phyloP scores from a whole-genome alignment of 1,140 invertebrate genomes.

The Battus philenor region DNA sequence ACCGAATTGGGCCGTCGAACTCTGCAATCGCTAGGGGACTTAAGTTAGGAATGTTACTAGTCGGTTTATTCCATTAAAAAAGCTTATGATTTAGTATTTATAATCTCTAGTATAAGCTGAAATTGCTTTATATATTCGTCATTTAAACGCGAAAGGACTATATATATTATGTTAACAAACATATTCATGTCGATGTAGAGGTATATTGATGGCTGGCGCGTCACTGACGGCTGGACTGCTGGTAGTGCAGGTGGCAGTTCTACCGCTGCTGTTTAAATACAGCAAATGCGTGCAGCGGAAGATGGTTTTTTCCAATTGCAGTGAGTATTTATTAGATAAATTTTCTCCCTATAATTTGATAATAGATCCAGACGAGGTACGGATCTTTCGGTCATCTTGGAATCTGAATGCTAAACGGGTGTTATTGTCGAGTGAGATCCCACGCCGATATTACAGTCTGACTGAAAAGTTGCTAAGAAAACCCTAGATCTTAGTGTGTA shows the following conservation, averaged over 20 bases:
- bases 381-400: no score
- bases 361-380: no score
- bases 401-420: no score
- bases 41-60: no score
- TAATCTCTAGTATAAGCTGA: not conserved
- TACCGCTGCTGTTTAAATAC: slow-evolving; percentile 50
- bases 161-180: not conserved
- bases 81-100: not conserved
- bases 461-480: no score
- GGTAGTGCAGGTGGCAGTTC: slow-evolving; percentile 43
- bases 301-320: slow-evolving; percentile 58
- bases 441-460: no score
- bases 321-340: slow-evolving; percentile 39
- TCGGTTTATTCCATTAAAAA: slow-evolving; percentile 6
- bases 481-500: no score
- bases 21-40: no score
- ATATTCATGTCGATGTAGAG: slow-evolving; percentile 17
- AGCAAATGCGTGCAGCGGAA: slow-evolving; percentile 53
- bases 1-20: no score
- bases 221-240: slow-evolving; percentile 48
- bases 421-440: no score
- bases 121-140: not conserved
- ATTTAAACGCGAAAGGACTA: no score
- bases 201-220: slow-evolving; percentile 39
- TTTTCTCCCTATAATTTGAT: no score